Evolutionary conservation across 2,888 invertebrate genomes (phyloP), one percentile per base, ranked within the genome.

Genomic region (Drosophila differens): DNA sequence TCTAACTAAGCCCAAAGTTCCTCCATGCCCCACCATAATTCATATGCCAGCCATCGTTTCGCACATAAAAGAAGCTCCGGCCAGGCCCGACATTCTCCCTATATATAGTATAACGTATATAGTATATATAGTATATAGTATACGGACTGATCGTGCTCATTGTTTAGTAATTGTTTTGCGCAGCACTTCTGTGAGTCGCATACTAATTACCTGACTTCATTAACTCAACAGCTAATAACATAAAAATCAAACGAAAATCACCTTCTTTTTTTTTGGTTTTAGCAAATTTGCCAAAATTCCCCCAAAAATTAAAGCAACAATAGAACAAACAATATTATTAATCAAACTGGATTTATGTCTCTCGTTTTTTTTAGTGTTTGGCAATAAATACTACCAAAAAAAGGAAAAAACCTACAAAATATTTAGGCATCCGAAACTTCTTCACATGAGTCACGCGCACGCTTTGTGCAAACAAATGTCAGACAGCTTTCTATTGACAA

Each of bases 11-110:
- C 60, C 73, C 66, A 44, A 69, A 68, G 58, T 69, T 64, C 70
- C 63, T 53, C 61, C 77, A 58, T 66, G 69, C 65, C 58, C 68
- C 76, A 60, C 80, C 74, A 85, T 89, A 89, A 85, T 89, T 89
- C 85, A 85, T 87, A 89, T 89, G 82, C 87, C 85, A 74, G 16
- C 85, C 85, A 61, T 80, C 82, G 88, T 87, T 68, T 66, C 80
- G 54, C 73, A 67, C 85, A 85, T 89, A 74, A 85, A 85, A 85
- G 85, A 77, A 85, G 78, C 82, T 73, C 33, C 63, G 70, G 64
- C 41, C 60, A 49, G 62, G 19, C 61, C 44, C 64, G 63, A 67
- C 67, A 66, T 66, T 63, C 44, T 67, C 58, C 41, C 16, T 28
- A 52, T 55, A 39, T 44, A 47, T 47, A 25, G n/a, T 22, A n/a